Conservation (phyloP, 2,113 vertebrate genomes). For the Regulus satrapa region DNA sequence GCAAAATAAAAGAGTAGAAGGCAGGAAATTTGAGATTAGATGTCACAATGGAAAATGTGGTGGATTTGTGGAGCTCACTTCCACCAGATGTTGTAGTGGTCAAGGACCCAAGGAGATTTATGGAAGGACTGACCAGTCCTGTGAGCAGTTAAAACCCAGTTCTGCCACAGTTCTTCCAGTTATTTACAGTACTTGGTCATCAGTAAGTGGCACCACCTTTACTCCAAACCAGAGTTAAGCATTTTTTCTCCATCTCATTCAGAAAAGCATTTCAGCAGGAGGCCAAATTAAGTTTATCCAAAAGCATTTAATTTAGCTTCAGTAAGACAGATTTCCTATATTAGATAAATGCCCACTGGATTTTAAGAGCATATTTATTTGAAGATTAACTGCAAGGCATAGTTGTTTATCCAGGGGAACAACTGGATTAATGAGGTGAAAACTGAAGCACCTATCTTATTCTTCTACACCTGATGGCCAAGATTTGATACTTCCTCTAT, state of each 20-base stretch:
- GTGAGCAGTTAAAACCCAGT: neutral
- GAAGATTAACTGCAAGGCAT: slow-evolving; percentile 38
- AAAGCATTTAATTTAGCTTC: slow-evolving; percentile 34
- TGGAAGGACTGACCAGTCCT: neutral
- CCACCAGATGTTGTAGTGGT: neutral
- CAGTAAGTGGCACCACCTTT: neutral
- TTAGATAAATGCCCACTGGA: slow-evolving; percentile 2
- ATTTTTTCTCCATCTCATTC: neutral
- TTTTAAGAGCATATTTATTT: slow-evolving; percentile 46
- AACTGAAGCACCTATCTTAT: neutral
- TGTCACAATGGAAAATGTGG: neutral
- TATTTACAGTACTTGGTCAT: neutral
- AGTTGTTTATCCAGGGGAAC: slow-evolving; percentile 5
- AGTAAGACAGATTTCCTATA: slow-evolving; percentile 25
- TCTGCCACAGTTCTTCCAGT: neutral
- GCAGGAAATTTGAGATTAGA: neutral
- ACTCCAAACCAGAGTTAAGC: neutral
- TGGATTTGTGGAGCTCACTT: neutral
- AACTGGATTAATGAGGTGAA: slow-evolving; percentile 12
- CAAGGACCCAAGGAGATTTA: neutral
- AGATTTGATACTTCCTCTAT: neutral
- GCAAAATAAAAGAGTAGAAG: neutral
- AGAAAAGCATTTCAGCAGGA: neutral
- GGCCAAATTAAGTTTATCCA: slow-evolving; percentile 24
- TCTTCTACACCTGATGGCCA: neutral